Base-by-base conservation (phyloP, 2,888 invertebrate genomes). In the Notodonta dromedarius region DNA sequence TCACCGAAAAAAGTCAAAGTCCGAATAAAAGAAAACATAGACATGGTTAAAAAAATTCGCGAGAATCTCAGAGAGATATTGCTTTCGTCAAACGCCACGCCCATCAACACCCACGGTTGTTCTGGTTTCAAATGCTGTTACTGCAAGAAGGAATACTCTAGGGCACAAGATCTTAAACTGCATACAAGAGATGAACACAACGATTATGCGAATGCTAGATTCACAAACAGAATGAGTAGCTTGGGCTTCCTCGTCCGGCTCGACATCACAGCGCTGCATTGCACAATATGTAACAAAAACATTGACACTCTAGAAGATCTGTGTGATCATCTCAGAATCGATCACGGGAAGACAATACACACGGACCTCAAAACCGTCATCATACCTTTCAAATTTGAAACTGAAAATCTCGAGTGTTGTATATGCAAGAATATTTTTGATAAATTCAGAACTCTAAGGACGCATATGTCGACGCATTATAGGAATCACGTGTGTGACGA, bases 381-480 rank as follows among this genome's bases (percentile, higher is more conserved):
- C 4, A 61, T 85, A 0, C 76, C 84, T 0, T 82, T 84, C 48
- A 81, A 84, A 59, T 85, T 86, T 52, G 66, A 74, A 0, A 66
- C 65, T 2, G 76, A 80, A 0, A 61, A 62, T 0, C 59, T 85
- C 0, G 72, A 73, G 40, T 87, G 88, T 59, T 80, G 74, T 16
- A 63, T 84, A 0, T 88, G 89, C 59, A 53, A 58, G 0, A 73
- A 71, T 32, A 67, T 65, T 5, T 75, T 61, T 35, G 69, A 62
- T 8, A 73, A 68, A 58, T 75, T 73, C 42, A 66, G 63, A 42
- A 57, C 51, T 7, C 11, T 74, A 0, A 60, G 63, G 9, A 77
- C 80, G 32, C 90, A 90, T 57, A 85, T 88, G 82, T 81, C 82
- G 14, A 65, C 62, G 0, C 89, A 90, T 62, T 85, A 78, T 48